Conservation (phyloP, 2,888 invertebrate genomes). For the Tinea semifulvella region DNA sequence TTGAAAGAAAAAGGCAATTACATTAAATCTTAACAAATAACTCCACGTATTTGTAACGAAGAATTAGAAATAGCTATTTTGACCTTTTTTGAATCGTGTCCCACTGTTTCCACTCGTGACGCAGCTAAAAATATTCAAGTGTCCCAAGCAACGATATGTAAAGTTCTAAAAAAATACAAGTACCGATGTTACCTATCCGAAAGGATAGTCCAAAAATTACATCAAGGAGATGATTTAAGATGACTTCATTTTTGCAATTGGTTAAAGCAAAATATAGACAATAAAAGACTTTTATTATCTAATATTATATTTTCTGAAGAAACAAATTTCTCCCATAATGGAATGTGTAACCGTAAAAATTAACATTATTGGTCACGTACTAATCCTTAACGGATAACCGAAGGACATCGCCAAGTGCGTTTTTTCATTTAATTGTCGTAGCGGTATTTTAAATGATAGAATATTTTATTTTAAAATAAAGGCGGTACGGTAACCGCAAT, state of each 20-base stretch:
- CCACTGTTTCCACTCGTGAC: neutral
- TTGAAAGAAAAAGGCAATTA: neutral
- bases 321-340: too few relatives aligned
- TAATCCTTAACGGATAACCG: too few relatives aligned
- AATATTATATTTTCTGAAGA: too few relatives aligned
- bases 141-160: neutral
- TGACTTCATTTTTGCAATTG: neutral
- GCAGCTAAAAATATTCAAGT: neutral
- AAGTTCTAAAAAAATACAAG: neutral
- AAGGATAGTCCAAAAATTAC: too few relatives aligned
- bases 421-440: too few relatives aligned
- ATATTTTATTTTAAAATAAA: neutral
- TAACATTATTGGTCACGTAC: too few relatives aligned
- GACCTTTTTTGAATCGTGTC: neutral
- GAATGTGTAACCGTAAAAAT: too few relatives aligned
- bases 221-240: neutral
- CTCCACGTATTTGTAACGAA: neutral
- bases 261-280: neutral
- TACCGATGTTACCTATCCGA: neutral
- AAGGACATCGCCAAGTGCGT: too few relatives aligned
- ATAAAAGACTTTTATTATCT: too few relatives aligned
- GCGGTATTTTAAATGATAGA: neutral
- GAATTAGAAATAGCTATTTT: neutral
- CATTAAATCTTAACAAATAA: neutral
- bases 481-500: neutral